phyloP scores from a whole-genome alignment of 2,888 invertebrate species.

The Mesorhabditis spiculigera region DNA sequence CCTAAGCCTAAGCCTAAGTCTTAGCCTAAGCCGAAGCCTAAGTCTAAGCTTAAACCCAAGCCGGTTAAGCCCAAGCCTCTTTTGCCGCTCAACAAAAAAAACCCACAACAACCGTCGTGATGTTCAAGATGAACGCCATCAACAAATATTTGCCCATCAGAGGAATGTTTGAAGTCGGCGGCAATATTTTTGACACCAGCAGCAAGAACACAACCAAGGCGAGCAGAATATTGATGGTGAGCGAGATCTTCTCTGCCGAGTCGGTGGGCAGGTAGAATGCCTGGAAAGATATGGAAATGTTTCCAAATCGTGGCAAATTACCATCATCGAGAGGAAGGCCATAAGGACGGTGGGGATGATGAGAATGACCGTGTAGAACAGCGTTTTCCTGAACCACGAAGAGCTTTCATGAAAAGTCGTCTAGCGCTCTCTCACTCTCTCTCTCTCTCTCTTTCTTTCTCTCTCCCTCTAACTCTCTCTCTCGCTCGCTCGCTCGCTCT shows the following conservation, averaged over 20 bases:
- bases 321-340: slow-evolving; percentile 79
- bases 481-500: neutral
- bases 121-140: slow-evolving; percentile 98
- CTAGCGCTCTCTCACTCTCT: no score
- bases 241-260: slow-evolving; percentile 76
- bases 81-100: neutral
- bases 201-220: slow-evolving; percentile 98
- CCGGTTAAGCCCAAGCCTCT: slow-evolving; percentile 5
- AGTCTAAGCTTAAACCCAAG: neutral
- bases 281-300: neutral
- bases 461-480: neutral
- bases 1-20: no score
- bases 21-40: no score
- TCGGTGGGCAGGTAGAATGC: slow-evolving; percentile 98
- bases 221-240: slow-evolving; percentile 82
- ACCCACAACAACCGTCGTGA: slow-evolving; percentile 91
- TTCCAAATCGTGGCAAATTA: neutral
- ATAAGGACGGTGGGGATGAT: slow-evolving; percentile 97
- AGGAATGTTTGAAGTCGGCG: slow-evolving; percentile 93
- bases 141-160: slow-evolving; percentile 97
- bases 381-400: slow-evolving; percentile 72
- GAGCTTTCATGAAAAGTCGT: no score
- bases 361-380: slow-evolving; percentile 98
- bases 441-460: neutral
- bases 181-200: slow-evolving; percentile 95